Evolutionary conservation across 2,113 vertebrate genomes (phyloP).

Genomic region (Prolemur simus): DNA sequence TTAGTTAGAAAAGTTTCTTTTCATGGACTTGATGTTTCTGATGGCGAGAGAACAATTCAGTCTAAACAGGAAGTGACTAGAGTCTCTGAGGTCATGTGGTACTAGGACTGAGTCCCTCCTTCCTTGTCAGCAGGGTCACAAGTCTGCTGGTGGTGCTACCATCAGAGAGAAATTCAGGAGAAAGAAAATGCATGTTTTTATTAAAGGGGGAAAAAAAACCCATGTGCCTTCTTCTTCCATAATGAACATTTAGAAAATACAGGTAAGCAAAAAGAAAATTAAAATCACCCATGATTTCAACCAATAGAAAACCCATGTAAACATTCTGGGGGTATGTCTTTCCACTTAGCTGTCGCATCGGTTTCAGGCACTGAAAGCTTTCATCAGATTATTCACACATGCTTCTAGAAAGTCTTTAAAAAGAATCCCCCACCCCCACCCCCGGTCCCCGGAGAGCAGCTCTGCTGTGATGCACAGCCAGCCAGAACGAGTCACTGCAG

Average conservation of each 20-base stretch:
- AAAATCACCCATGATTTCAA: not conserved
- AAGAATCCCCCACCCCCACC: not conserved
- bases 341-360: not conserved
- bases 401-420: not conserved
- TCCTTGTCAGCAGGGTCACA: not conserved
- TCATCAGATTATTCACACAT: not conserved
- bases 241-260: not conserved
- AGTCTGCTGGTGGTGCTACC: not conserved
- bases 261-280: not conserved
- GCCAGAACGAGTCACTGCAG: not conserved
- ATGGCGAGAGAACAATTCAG: not conserved
- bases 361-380: not conserved
- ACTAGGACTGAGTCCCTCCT: not conserved
- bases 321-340: not conserved
- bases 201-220: not conserved
- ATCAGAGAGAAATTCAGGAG: not conserved
- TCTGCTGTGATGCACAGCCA: not conserved
- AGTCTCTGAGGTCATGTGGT: not conserved
- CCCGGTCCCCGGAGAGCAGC: not conserved
- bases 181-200: not conserved
- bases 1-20: conserved; percentile 11
- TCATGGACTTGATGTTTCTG: not conserved
- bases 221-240: not conserved
- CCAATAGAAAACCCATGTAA: not conserved
- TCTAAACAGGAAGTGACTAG: not conserved